A percentile compares a stretch with the other conserved stretches of the same genome.
Conservation (phyloP, 2,797 vertebrate genomes). For the Sebastes hopkinsi region DNA sequence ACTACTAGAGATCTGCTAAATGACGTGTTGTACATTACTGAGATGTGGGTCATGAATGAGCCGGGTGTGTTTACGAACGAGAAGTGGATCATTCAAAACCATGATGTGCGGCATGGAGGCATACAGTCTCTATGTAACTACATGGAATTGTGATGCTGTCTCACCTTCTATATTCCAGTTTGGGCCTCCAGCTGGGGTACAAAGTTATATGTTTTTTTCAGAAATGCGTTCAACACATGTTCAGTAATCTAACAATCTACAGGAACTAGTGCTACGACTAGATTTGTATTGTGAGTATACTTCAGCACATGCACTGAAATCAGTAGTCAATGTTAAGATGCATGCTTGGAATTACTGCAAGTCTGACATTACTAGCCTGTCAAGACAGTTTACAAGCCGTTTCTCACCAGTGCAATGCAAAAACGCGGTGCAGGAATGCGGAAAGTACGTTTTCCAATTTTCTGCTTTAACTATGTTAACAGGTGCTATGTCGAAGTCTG, state of each 20-base stretch:
- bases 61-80: conserved; percentile 68
- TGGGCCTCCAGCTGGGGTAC: conserved; percentile 86
- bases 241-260: conserved; percentile 59
- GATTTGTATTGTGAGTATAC: conserved; percentile 42
- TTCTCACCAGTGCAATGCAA: not conserved
- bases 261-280: conserved; percentile 44
- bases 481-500: too few relatives aligned
- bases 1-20: conserved; percentile 61
- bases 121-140: conserved; percentile 75
- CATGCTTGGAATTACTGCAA: conserved; percentile 65
- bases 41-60: conserved; percentile 76
- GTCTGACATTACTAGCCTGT: conserved; percentile 41
- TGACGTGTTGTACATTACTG: conserved; percentile 65
- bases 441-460: not conserved
- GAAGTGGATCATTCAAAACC: conserved; percentile 67
- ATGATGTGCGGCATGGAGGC: conserved; percentile 76
- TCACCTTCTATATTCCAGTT: conserved; percentile 91
- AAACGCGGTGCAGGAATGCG: not conserved
- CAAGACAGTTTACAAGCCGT: conserved; percentile 25
- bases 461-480: not conserved
- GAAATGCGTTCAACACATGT: conserved; percentile 70
- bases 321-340: conserved; percentile 48
- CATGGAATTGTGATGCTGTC: conserved; percentile 81
- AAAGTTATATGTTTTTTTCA: conserved; percentile 82
- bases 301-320: conserved; percentile 76